These are phyloP conservation scores for Gavialis gangeticus DNA, from an alignment of 2,113 vertebrate genomes.

Conservation along the genomic window DNA sequence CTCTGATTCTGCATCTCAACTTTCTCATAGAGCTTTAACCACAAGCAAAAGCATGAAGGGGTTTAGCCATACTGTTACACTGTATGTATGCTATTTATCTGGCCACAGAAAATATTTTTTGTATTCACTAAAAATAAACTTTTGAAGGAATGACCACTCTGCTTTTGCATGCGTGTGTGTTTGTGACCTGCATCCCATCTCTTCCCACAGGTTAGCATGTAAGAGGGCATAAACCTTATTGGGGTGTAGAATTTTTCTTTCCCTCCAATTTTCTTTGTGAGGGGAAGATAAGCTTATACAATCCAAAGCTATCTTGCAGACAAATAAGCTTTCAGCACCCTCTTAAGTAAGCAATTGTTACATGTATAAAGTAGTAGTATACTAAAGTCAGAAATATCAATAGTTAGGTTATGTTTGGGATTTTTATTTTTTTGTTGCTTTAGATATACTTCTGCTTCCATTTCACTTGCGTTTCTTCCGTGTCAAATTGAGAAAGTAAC, in stretches of 20 bases:
- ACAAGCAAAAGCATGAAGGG: background rate
- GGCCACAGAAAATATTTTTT: constrained; percentile 88
- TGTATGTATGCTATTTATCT: constrained; percentile 85
- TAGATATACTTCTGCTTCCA: background rate
- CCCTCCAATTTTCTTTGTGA: background rate
- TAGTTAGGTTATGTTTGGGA: background rate
- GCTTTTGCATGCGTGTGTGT: background rate
- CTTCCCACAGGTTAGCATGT: background rate
- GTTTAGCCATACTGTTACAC: background rate
- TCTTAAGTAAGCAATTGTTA: background rate
- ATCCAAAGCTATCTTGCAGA: background rate
- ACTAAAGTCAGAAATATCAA: background rate
- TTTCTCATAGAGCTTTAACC: background rate
- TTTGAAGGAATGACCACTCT: constrained; percentile 42
- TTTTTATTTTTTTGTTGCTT: background rate
- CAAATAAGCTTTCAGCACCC: background rate
- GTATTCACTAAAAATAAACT: constrained; percentile 87
- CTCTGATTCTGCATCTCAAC: background rate
- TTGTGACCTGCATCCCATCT: background rate
- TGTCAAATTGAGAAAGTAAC: background rate
- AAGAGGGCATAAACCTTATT: background rate
- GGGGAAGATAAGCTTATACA: no score
- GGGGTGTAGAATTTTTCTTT: background rate
- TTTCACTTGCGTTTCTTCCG: background rate
- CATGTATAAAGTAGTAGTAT: background rate